phyloP scores from a whole-genome alignment of 1,140 invertebrate genomes.

The Aphidius gifuensis region DNA sequence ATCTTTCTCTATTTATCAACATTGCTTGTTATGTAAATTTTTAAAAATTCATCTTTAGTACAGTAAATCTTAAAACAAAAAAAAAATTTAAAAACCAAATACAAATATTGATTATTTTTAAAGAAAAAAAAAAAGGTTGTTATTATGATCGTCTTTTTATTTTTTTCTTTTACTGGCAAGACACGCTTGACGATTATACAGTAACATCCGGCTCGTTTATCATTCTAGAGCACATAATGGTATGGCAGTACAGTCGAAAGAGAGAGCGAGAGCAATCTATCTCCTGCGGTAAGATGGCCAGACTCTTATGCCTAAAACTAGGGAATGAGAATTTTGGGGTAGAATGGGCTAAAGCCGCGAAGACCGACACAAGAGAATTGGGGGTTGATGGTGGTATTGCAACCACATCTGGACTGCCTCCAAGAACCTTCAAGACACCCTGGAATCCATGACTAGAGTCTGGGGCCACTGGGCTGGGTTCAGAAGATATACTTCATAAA shows the following conservation, averaged over 20 bases:
- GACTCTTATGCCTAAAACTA: slow-evolving; percentile 29
- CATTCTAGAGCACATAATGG: slow-evolving; percentile 38
- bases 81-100: too few species aligned
- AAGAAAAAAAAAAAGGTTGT: too few species aligned
- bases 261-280: slow-evolving; percentile 37
- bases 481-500: slow-evolving; percentile 43
- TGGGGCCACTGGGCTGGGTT: neutral
- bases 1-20: too few species aligned
- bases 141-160: too few species aligned
- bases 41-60: too few species aligned
- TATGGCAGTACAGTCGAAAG: slow-evolving; percentile 13
- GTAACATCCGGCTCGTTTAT: slow-evolving; percentile 46
- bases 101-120: too few species aligned
- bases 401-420: slow-evolving; percentile 47
- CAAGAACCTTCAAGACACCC: slow-evolving; percentile 46
- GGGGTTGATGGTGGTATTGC: slow-evolving; percentile 19
- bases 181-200: slow-evolving; percentile 38
- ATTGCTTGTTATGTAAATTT: too few species aligned
- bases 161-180: neutral
- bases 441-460: slow-evolving; percentile 37
- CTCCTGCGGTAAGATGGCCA: slow-evolving; percentile 45
- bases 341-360: slow-evolving; percentile 6
- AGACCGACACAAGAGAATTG: slow-evolving; percentile 12
- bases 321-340: neutral
- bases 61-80: too few species aligned